Evolutionary conservation across 2,797 vertebrate species (phyloP).

Genomic region (Sebastes hubbsi): DNA sequence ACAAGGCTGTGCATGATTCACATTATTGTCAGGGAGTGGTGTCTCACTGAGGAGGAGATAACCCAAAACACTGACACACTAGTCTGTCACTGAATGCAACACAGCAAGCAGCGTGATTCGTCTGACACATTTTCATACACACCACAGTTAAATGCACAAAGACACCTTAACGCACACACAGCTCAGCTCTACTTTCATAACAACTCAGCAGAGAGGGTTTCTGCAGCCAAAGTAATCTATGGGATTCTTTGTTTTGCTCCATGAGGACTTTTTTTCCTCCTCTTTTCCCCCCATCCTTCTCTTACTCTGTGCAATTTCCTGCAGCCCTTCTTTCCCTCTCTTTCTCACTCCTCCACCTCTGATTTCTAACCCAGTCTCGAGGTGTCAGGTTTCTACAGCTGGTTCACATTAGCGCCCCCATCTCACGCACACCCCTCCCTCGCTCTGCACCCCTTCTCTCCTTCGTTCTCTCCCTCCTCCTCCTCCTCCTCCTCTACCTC

Average conservation of each 20-base stretch:
- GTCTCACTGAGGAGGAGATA: slow-evolving; percentile 53
- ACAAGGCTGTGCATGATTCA: slow-evolving; percentile 76
- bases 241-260: slow-evolving; percentile 78
- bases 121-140: slow-evolving; percentile 12
- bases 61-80: slow-evolving; percentile 22
- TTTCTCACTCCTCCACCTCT: slow-evolving; percentile 74
- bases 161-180: slow-evolving; percentile 21
- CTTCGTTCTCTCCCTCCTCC: slow-evolving; percentile 23
- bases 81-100: slow-evolving; percentile 47
- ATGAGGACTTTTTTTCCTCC: slow-evolving; percentile 56
- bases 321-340: slow-evolving; percentile 60
- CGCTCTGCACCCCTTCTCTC: slow-evolving; percentile 35
- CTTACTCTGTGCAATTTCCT: slow-evolving; percentile 60
- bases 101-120: slow-evolving; percentile 1
- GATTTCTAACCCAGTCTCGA: slow-evolving; percentile 67
- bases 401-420: slow-evolving; percentile 84
- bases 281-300: slow-evolving; percentile 58
- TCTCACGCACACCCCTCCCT: slow-evolving; percentile 44
- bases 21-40: slow-evolving; percentile 71
- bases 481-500: slow-evolving; percentile 63
- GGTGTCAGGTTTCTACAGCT: slow-evolving; percentile 88
- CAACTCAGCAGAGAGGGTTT: slow-evolving; percentile 34
- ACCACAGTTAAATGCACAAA: slow-evolving; percentile 9
- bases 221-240: slow-evolving; percentile 71
- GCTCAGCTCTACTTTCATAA: slow-evolving; percentile 46